Conservation (phyloP, 2,797 vertebrate genomes). For the Siniperca undulata region DNA sequence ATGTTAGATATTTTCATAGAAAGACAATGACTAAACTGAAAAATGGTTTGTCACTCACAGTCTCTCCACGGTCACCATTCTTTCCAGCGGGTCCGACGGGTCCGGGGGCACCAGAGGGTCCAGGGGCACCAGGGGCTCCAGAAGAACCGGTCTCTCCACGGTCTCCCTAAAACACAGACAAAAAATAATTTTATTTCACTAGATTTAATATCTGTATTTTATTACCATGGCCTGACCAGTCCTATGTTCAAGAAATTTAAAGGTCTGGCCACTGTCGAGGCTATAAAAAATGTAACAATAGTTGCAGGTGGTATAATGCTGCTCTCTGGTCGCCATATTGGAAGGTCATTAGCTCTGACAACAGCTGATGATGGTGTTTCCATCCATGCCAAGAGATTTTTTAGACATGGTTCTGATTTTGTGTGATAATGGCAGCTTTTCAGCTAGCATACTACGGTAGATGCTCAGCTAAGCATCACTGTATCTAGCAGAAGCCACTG, state of each 20-base stretch:
- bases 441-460: background rate
- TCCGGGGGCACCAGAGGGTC: constrained; percentile 95
- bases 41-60: constrained; percentile 83
- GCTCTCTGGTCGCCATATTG: background rate
- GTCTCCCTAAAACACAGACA: constrained; percentile 87
- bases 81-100: constrained; percentile 97
- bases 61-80: constrained; percentile 95
- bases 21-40: background rate
- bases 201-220: background rate
- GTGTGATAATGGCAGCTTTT: background rate
- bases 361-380: background rate
- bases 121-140: constrained; percentile 94
- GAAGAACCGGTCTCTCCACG: constrained; percentile 92
- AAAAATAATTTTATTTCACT: background rate
- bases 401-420: background rate
- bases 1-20: background rate
- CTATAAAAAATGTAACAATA: background rate
- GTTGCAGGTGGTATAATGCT: background rate
- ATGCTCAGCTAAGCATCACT: background rate
- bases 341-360: background rate
- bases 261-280: background rate
- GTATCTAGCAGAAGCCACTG: background rate
- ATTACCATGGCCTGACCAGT: background rate
- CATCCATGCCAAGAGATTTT: background rate
- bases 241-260: background rate